phyloP scores from a whole-genome alignment of 2,888 invertebrate species.

The Scaptomyza caliginosa region DNA sequence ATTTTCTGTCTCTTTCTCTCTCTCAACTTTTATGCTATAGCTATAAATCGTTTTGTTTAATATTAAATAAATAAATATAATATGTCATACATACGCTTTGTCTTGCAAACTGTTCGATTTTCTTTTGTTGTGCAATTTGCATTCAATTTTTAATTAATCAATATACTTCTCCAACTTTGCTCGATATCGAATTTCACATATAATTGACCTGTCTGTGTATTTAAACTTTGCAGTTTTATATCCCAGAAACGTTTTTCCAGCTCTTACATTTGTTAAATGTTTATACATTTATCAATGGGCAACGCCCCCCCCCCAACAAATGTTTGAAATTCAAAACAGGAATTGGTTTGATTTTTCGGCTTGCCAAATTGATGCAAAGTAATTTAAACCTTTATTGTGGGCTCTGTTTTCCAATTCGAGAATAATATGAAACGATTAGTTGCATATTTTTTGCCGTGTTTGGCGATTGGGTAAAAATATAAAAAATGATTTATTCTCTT shows the following conservation, averaged over 20 bases:
- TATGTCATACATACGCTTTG: not conserved
- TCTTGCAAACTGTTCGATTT: slow-evolving; percentile 15
- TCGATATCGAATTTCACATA: not conserved
- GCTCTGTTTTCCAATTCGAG: slow-evolving; percentile 17
- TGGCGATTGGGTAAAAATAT: not conserved
- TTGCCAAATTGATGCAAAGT: slow-evolving; percentile 45
- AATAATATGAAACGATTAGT: slow-evolving; percentile 44
- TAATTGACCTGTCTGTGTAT: slow-evolving; percentile 12
- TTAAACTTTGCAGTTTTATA: slow-evolving; percentile 30
- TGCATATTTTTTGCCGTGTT: not conserved
- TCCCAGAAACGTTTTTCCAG: slow-evolving; percentile 25
- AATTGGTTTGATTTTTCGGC: slow-evolving; percentile 24
- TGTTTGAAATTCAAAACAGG: slow-evolving; percentile 53
- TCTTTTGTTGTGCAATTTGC: not conserved
- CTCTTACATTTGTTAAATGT: slow-evolving; percentile 33
- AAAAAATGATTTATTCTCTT: too few species aligned
- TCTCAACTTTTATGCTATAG: slow-evolving; percentile 33
- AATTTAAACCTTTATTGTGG: slow-evolving; percentile 34
- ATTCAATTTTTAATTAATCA: slow-evolving; percentile 27
- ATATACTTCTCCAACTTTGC: not conserved
- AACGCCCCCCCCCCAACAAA: slow-evolving; percentile 6
- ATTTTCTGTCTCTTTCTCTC: slow-evolving; percentile 11
- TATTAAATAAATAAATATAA: slow-evolving; percentile 42
- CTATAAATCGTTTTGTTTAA: slow-evolving; percentile 50
- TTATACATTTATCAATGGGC: slow-evolving; percentile 33